These are phyloP conservation scores for Agrotis clavis DNA, from an alignment of 2,888 invertebrate genomes.

Conservation along the genomic window DNA sequence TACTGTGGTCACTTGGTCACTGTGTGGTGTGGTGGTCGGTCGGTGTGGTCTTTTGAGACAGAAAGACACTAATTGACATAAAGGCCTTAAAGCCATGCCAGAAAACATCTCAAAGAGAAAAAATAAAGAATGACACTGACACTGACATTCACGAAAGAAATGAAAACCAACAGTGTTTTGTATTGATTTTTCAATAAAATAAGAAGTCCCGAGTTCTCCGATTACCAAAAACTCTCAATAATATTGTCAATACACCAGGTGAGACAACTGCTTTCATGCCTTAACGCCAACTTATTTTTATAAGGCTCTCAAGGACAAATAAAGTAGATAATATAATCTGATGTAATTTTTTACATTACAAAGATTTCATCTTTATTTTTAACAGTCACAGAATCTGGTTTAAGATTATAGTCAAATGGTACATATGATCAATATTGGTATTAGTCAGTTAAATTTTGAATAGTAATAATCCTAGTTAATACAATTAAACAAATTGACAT, in stretches of 20 bases:
- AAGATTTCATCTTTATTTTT: background rate
- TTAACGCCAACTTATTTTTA: background rate
- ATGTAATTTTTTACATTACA: slow-evolving; percentile 9
- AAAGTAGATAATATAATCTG: slow-evolving; percentile 5
- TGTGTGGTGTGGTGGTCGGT: too few relatives aligned
- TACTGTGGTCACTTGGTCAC: too few relatives aligned
- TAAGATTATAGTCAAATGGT: background rate
- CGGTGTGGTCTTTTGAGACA: too few relatives aligned
- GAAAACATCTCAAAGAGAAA: background rate
- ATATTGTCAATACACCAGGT: slow-evolving; percentile 13
- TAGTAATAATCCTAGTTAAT: background rate
- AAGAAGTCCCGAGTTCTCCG: slow-evolving; percentile 2
- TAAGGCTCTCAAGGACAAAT: background rate
- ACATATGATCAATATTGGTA: background rate
- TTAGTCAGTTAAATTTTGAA: background rate
- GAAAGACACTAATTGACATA: too few relatives aligned
- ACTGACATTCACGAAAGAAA: slow-evolving; percentile 10
- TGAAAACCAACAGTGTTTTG: slow-evolving; percentile 29
- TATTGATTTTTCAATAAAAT: slow-evolving; percentile 48
- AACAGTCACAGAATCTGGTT: background rate
- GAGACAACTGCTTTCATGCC: background rate
- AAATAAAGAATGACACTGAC: slow-evolving; percentile 10
- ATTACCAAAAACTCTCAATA: background rate
- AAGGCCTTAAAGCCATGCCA: too few relatives aligned
- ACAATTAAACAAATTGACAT: too few relatives aligned